Base-by-base conservation (phyloP, 2,113 vertebrate species). In the Monopterus albus region DNA sequence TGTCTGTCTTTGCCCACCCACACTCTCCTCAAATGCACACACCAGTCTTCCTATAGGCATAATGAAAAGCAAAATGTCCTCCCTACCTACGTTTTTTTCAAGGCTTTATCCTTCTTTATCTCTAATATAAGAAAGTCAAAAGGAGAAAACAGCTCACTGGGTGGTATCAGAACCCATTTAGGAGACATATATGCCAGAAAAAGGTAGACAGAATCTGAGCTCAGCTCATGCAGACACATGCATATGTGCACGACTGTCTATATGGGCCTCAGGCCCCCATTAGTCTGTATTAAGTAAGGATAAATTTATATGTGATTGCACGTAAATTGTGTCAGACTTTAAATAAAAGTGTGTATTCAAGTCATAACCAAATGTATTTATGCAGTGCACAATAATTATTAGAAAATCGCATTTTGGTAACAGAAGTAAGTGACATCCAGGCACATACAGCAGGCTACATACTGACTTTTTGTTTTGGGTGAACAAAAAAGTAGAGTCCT, bases 1-100 rank as follows among this genome's bases (percentile, higher is more conserved):
- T 88, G 87, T 83, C 87, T 87, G 88, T 89, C 85, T 88, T 84
- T 87, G 89, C 87, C 88, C 79, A 68, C 61, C 42, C 51, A 8
- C 55, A 26, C 53, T 51, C 50, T 52, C 29, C 35, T 66, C 23
- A 67, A 55, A 59, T 72, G 70, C 38, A 76, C 56, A 25, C 55
- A 23, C 45, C 23, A 43, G 45, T 47, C 25, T 15, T 78, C 57
- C 33, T 68, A 64, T 50, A 46, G 42, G 57, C 39, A 49, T 43
- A 45, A 53, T 26, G 4, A 64, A 56, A 47, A n/a, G 1, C 9
- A 17, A 28, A 63, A 51, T n/a, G 11, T 20, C 8, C 42, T 33
- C 6, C 28, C 9, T 42, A 38, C 21, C 14, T 60, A 35, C 21
- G 12, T 57, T 65, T 26, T 45, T 7, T 40, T 56, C 5, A 23